phyloP scores from a whole-genome alignment of 2,113 vertebrate genomes.

The Excalfactoria chinensis region DNA sequence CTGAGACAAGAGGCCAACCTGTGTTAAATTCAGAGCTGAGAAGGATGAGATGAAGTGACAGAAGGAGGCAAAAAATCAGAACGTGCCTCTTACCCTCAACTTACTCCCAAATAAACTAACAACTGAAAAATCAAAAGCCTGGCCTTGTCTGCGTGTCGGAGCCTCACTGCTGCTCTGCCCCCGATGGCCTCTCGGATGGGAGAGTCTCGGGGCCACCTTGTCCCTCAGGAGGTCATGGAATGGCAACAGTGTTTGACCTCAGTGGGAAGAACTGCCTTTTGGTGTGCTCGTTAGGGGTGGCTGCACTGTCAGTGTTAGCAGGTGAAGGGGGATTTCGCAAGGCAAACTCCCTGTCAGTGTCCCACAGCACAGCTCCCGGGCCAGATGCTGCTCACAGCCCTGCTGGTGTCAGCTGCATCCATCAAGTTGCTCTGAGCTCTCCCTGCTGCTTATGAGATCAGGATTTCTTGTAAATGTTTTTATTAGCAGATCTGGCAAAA shows the following conservation, averaged over 20 bases:
- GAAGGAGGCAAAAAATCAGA: not conserved
- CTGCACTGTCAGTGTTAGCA: not conserved
- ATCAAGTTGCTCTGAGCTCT: constrained; percentile 6
- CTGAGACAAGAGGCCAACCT: not conserved
- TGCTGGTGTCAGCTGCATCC: not conserved
- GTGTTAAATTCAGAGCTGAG: not conserved
- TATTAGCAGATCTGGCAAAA: constrained; percentile 14
- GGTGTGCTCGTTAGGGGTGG: not conserved
- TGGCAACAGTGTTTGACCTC: not conserved
- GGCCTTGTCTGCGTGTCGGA: fast-evolving
- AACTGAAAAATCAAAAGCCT: not conserved
- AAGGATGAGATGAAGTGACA: not conserved
- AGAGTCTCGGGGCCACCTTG: not conserved
- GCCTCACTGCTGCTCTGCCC: not conserved
- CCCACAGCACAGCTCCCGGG: not conserved
- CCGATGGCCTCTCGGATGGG: fast-evolving
- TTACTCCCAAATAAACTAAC: not conserved
- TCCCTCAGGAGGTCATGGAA: not conserved
- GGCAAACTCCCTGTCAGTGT: not conserved
- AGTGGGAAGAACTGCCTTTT: not conserved
- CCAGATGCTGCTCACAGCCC: not conserved
- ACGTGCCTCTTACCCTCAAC: not conserved
- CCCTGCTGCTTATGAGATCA: constrained; percentile 25
- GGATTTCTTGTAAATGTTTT: constrained; percentile 59
- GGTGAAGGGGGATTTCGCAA: not conserved